Conservation (phyloP, 2,888 invertebrate species). For the Leptinotarsa juncta region DNA sequence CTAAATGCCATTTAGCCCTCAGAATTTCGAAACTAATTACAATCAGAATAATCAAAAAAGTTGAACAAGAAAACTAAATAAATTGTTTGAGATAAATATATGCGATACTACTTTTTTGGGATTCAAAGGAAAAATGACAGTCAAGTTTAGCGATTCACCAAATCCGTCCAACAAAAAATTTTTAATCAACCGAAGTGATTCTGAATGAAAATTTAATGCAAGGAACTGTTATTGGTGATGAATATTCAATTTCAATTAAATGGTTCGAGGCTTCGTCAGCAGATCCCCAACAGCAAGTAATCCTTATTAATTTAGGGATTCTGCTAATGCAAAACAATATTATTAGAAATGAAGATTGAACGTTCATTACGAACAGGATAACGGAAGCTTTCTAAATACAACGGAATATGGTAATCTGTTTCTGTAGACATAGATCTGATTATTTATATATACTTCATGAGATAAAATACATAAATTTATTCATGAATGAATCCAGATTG, state of each 20-base stretch:
- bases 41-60: no score
- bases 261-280: conserved; percentile 10
- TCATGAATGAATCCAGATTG: no score
- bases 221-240: conserved; percentile 23
- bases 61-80: no score
- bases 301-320: conserved; percentile 25
- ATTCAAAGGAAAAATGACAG: no score
- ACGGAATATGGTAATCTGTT: not conserved
- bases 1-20: no score
- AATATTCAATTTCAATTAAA: conserved; percentile 31
- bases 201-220: conserved; percentile 26
- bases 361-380: not conserved
- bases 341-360: not conserved
- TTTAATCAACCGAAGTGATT: conserved; percentile 25
- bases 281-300: conserved; percentile 20
- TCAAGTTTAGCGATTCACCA: no score
- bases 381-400: not conserved
- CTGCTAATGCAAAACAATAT: conserved; percentile 10
- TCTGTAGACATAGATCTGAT: not conserved
- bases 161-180: not conserved
- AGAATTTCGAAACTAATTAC: no score
- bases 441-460: no score
- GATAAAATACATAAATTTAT: no score
- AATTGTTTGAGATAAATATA: no score
- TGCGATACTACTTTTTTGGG: no score